Evolutionary conservation across 2,797 vertebrate species (phyloP), one percentile per base, ranked within the genome.

Genomic region (Parotocinclus haroldoi): DNA sequence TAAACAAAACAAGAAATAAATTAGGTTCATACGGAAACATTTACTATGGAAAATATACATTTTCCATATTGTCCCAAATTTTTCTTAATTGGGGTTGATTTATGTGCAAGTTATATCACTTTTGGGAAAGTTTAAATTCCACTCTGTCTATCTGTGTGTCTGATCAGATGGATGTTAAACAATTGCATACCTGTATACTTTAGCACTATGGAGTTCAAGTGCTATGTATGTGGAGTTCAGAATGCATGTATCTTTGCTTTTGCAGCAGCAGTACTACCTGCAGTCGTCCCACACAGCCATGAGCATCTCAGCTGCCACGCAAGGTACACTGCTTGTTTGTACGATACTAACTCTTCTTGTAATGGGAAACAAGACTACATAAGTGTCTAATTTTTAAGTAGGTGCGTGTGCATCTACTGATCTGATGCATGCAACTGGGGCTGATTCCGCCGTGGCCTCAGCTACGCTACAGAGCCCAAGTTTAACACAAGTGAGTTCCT

Each of bases 401-500:
- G 17, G 63, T 13, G 18, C 18, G 40, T 36, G 40, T 61, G 18
- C 9, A 8, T 16, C 53, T 71, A 66, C 66, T 53, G 67, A 73
- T 4, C 54, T 60, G 46, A 12, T 64, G 19, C 49, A 54, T 12
- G 10, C 50, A 2, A 27, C 16, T 16, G 49, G 53, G 12, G 16
- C 49, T 7, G 71, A 78, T 49, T 18, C 54, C 27, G 19, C 65
- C 7, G 37, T 59, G 52, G n/a, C 72, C n/a, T 10, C 72, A 10
- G 57, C 55, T 48, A 36, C 63, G n/a, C 36, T 76, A 9, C 72
- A 61, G n/a, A 64, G 44, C 27, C 61, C 72, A 19, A 70, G 69
- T 16, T 9, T 70, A 71, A 72, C 58, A 7, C 76, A 66, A 67
- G 80, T 81, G 40, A 65, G 71, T 57, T 45, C 8, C 42, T 50